Conservation (phyloP, 1,140 invertebrate species). For the Magallana gigas region DNA sequence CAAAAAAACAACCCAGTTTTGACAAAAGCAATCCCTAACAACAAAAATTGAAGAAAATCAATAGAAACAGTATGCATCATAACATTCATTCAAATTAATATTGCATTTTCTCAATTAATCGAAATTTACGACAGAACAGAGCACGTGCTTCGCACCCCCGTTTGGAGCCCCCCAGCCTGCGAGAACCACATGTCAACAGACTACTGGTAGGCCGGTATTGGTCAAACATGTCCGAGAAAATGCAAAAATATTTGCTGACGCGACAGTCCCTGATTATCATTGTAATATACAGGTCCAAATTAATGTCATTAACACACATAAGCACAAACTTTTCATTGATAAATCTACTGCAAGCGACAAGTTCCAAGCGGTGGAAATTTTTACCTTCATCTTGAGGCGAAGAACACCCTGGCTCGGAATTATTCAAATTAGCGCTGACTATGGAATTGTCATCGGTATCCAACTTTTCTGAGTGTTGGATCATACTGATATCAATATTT, state of each 20-base stretch:
- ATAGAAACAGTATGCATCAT: no score
- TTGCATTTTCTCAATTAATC: neutral
- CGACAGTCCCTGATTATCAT: neutral
- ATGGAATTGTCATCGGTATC: slow-evolving; percentile 25
- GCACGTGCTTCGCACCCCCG: slow-evolving; percentile 19
- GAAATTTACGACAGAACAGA: neutral
- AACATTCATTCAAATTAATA: neutral
- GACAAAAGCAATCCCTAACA: no score
- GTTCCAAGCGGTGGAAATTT: neutral
- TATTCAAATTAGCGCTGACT: slow-evolving; percentile 28
- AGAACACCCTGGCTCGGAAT: slow-evolving; percentile 18
- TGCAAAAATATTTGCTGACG: neutral
- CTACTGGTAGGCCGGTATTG: slow-evolving; percentile 35
- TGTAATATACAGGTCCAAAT: neutral
- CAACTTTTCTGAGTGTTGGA: slow-evolving; percentile 36
- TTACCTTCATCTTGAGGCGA: slow-evolving; percentile 35
- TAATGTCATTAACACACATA: neutral
- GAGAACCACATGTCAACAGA: slow-evolving; percentile 38
- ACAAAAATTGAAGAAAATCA: no score
- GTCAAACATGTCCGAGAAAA: slow-evolving; percentile 28
- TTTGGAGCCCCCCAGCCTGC: slow-evolving; percentile 25
- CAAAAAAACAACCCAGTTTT: neutral
- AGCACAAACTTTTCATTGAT: neutral
- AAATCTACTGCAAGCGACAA: neutral
- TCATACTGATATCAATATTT: slow-evolving; percentile 28